Base-by-base conservation (phyloP, 2,888 invertebrate species). In the Himalopsyche anomala region DNA sequence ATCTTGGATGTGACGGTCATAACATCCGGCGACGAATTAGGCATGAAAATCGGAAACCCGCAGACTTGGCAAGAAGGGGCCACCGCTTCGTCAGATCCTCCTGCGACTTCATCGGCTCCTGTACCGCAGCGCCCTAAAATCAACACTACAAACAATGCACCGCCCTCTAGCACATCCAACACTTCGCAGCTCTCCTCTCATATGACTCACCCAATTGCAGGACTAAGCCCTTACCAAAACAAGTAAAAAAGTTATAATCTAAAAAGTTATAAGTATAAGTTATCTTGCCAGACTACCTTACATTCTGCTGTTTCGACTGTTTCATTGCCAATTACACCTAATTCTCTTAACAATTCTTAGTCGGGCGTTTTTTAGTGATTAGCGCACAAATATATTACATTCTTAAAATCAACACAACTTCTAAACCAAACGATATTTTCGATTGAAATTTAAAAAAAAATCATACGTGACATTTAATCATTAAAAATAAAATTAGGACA, bases 151-250 rank as follows among this genome's bases (percentile, higher is more conserved):
- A 91, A 91, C 0, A 90, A 90, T 0, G 90, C 90, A 17, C 84
- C 83, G 1, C 0, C 19, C 11, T 12, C 81, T 38, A 84, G 69
- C n/a, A 83, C 83, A n/a, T 28, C 40, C 8, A 38, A 45, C 56
- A 38, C 19, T n/a, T 69, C 69, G 89, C 85, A 92, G 89, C 88
- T 94, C 88, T 89, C 92, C 89, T 90, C 94, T 80, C 93, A 93
- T 89, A 92, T 94, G 91, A 94, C 95, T 40, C 95, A 96, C 91
- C 96, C 98, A 0, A 98, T 99, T 89, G 93, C 95, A 19, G 96
- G 96, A 89, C 94, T 99, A 15, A 98, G 97, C 89, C 99, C 99
- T 0, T 99, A 98, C 91, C 98, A 98, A 90, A 98, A 98, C 91
- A 97, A 96, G 96, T 96, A 91, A 91, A 92, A 62, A 62, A 90